Base-by-base conservation (phyloP, 2,797 vertebrate species). In the Rhynchotus rufescens region DNA sequence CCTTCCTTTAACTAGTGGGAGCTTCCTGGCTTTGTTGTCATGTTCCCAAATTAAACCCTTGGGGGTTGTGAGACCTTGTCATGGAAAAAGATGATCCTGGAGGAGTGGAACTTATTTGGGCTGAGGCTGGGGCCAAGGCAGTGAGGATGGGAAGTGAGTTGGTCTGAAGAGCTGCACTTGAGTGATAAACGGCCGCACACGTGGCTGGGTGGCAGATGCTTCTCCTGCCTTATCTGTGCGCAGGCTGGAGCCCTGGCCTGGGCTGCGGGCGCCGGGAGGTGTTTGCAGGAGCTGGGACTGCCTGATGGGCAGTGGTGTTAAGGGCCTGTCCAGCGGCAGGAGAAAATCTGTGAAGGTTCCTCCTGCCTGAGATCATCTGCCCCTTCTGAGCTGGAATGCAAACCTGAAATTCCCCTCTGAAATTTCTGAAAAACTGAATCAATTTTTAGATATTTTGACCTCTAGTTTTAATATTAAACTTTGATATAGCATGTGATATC, bases 11-110 rank as follows among this genome's bases (percentile, higher is more conserved):
- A 89, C 64, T 74, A 34, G 21, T 5, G 23, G 81, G 61, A 74
- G 72, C 86, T 95, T 95, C 94, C 94, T 95, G 93, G 68, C 78
- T 95, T 92, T 95, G 92, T 95, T 44, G 0, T 90, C 84, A 80
- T 89, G 89, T 93, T 95, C 82, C 82, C 84, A 66, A 62, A 87
- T 93, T 89, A 92, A 95, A 90, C 68, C 94, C 84, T 92, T 82
- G 67, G 91, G 91, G 93, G 40, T 87, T 96, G 88, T 49, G 67
- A 68, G 71, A 87, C n/a, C 89, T 81, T 90, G 89, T 92, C 62
- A 89, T 92, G 93, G 91, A 89, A 91, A 95, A 86, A 89, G 32
- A 89, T 83, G 5, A 64, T 52, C 86, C 26, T 84, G 89, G 57
- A 88, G 83, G 68, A 76, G 84, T 38, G 45, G 51, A 86, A 56